Base-by-base conservation (phyloP, 1,140 invertebrate species). In the Trichonephila clavata region DNA sequence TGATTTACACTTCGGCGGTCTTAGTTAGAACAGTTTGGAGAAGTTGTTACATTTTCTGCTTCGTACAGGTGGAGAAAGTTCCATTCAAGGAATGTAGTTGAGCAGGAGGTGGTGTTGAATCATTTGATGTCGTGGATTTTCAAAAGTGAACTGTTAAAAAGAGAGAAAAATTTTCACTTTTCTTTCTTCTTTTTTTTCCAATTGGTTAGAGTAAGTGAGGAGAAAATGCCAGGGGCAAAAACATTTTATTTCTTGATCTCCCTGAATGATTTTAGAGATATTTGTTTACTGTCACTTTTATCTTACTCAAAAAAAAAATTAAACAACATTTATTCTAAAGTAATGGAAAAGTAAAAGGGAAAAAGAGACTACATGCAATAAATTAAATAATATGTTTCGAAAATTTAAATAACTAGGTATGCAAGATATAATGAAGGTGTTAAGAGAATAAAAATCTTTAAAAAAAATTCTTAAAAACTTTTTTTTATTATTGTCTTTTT, bases 1-100 rank as follows among this genome's bases (percentile, higher is more conserved):
- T 92, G 91, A 92, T 92, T 92, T 92, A 92, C 91, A 86, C 91
- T 92, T 92, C 61, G 50, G 61, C 63, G 83, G 50, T 61, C 83
- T 92, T 92, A 92, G 91, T 86, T 92, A 86, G 81, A 86, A 77
- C 71, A 68, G 63, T 90, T 90, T 90, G 71, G 57, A 59, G 89
- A 81, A 86, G 90, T 68, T 86, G 81, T 86, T 86, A 86, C 43
- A 86, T 60, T 92, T 89, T 61, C 89, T 81, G 50, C 24, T 39
- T 50, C 86, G 83, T 63, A 68, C 50, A 32, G 60, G 90, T n/a
- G 65, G 80, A 21, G 39, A 32, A 84, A 84, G 60, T 84, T 68
- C 71, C 32, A 50, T 39, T 60, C 68, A 27, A 80, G n/a, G 27
- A 90, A 90, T 77, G 21, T 32, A n/a, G 68, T 16, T 57, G 63